These are phyloP conservation scores for Lasioglossum figueresi DNA, from an alignment of 2,888 invertebrate species.

Conservation along the genomic window DNA sequence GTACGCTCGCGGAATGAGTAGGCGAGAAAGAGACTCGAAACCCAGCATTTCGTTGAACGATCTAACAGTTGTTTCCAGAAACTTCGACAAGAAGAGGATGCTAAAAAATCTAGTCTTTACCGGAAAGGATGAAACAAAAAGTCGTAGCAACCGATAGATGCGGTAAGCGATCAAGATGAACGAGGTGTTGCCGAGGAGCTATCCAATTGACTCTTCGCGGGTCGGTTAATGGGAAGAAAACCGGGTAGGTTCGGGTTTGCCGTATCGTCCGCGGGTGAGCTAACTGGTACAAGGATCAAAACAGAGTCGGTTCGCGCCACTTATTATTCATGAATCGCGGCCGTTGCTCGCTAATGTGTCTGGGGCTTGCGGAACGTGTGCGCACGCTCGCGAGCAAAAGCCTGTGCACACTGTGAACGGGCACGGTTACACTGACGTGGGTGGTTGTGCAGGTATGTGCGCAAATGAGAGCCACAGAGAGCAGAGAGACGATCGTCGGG, in stretches of 20 bases:
- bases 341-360: constrained; percentile 63
- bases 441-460: constrained; percentile 65
- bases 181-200: neutral
- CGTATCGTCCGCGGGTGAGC: constrained; percentile 37
- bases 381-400: neutral
- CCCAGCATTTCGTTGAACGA: too few relatives aligned
- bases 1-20: too few relatives aligned
- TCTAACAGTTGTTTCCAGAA: too few relatives aligned
- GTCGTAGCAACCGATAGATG: neutral
- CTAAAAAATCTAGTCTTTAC: too few relatives aligned
- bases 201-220: constrained; percentile 25
- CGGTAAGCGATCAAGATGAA: neutral
- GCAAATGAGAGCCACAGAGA: constrained; percentile 64
- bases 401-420: neutral
- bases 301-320: constrained; percentile 63
- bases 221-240: constrained; percentile 40
- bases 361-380: constrained; percentile 34
- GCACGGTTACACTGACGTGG: constrained; percentile 66
- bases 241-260: constrained; percentile 48
- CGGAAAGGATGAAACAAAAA: neutral
- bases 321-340: constrained; percentile 70
- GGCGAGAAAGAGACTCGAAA: too few relatives aligned
- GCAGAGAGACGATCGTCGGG: constrained; percentile 54
- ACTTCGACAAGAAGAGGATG: too few relatives aligned
- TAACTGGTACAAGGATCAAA: constrained; percentile 62